Evolutionary conservation across 2,797 vertebrate species (phyloP).

Genomic region (Coreius guichenoti): DNA sequence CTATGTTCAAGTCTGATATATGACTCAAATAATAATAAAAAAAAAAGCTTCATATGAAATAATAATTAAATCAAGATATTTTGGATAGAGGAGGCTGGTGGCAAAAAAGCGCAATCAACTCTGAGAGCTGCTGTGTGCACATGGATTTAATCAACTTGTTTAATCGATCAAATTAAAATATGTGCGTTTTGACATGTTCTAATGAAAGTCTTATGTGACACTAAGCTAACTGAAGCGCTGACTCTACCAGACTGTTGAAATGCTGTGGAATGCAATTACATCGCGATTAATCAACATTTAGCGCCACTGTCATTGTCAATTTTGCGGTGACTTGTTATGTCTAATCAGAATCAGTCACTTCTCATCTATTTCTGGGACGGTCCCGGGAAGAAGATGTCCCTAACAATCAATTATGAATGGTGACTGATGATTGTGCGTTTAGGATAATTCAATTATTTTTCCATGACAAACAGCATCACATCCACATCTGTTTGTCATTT

Average conservation of each 20-base stretch:
- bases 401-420: slow-evolving; percentile 37
- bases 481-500: slow-evolving; percentile 52
- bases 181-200: slow-evolving; percentile 54
- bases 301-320: slow-evolving; percentile 49
- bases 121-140: slow-evolving; percentile 30
- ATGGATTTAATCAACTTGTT: slow-evolving; percentile 50
- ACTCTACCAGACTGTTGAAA: slow-evolving; percentile 43
- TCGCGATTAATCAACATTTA: slow-evolving; percentile 51
- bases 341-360: slow-evolving; percentile 51
- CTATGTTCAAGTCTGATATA: neutral
- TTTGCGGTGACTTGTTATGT: slow-evolving; percentile 37
- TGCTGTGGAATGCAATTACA: slow-evolving; percentile 34
- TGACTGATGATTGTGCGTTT: slow-evolving; percentile 24
- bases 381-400: slow-evolving; percentile 6
- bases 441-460: neutral
- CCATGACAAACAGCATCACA: neutral
- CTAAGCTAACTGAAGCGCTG: slow-evolving; percentile 42
- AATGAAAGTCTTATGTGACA: slow-evolving; percentile 64
- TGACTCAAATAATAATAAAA: neutral
- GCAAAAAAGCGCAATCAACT: slow-evolving; percentile 31
- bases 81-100: neutral
- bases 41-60: neutral
- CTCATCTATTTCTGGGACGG: slow-evolving; percentile 12
- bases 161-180: slow-evolving; percentile 64
- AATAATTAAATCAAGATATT: slow-evolving; percentile 21